Percentiles rank a stretch among this genome's conserved stretches.
Evolutionary conservation across 2,797 vertebrate species (phyloP).

Genomic region (Coreius guichenoti): DNA sequence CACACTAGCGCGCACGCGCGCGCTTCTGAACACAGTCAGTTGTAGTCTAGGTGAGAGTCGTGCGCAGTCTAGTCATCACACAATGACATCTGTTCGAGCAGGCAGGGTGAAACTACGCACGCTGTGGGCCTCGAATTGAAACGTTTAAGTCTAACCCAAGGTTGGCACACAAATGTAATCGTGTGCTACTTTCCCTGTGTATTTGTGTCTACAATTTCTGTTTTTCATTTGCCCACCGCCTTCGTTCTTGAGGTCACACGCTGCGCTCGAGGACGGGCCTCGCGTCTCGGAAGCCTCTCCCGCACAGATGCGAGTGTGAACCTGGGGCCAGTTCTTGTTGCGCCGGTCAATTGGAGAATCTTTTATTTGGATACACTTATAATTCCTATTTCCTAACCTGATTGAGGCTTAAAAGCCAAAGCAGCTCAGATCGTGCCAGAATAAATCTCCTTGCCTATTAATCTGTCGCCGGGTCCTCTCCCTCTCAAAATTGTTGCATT

Average conservation of each 20-base stretch:
- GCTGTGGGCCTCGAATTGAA: slow-evolving; percentile 55
- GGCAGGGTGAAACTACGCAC: slow-evolving; percentile 47
- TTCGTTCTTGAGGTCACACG: slow-evolving; percentile 63
- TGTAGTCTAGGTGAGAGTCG: slow-evolving; percentile 48
- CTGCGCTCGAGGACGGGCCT: slow-evolving; percentile 70
- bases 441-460: slow-evolving; percentile 83
- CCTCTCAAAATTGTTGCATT: slow-evolving; percentile 73
- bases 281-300: slow-evolving; percentile 63
- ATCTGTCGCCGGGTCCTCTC: slow-evolving; percentile 76
- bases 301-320: slow-evolving; percentile 56
- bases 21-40: slow-evolving; percentile 33
- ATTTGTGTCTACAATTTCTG: slow-evolving; percentile 68
- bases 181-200: slow-evolving; percentile 60
- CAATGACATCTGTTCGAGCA: slow-evolving; percentile 55
- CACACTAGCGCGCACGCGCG: slow-evolving; percentile 4
- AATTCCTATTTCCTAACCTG: slow-evolving; percentile 80
- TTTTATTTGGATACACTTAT: slow-evolving; percentile 81
- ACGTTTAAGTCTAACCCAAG: slow-evolving; percentile 57
- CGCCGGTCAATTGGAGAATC: slow-evolving; percentile 82
- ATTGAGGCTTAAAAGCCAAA: slow-evolving; percentile 84
- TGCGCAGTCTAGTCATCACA: slow-evolving; percentile 36
- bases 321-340: slow-evolving; percentile 73
- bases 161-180: slow-evolving; percentile 58
- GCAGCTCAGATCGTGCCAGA: slow-evolving; percentile 82
- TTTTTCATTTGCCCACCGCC: slow-evolving; percentile 70